Evolutionary conservation across 2,888 invertebrate genomes (phyloP).

Genomic region (Leucophenga maculata): DNA sequence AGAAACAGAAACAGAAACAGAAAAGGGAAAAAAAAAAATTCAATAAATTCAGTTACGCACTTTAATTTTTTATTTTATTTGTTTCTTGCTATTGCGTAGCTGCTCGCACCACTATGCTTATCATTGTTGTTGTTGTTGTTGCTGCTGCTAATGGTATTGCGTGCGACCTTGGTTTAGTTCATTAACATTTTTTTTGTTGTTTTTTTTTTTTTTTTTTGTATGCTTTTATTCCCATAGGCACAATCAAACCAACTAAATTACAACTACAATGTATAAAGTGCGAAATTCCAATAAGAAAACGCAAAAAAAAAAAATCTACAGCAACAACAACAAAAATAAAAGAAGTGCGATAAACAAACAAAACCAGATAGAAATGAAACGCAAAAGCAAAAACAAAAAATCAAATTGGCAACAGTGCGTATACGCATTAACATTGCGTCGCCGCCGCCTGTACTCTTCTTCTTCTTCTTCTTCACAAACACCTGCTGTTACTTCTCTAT

Average conservation of each 20-base stretch:
- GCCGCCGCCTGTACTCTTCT: too few relatives aligned
- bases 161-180: constrained; percentile 60
- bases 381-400: not conserved
- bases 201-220: too few relatives aligned
- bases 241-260: constrained; percentile 2
- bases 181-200: constrained; percentile 52
- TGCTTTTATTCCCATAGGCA: constrained; percentile 20
- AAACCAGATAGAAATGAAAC: constrained; percentile 11
- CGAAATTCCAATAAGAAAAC: constrained; percentile 49
- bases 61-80: not conserved
- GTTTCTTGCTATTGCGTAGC: not conserved
- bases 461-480: not conserved
- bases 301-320: constrained; percentile 33
- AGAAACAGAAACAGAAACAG: not conserved
- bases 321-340: too few relatives aligned
- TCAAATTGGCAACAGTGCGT: not conserved
- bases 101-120: not conserved
- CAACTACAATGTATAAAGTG: constrained; percentile 47
- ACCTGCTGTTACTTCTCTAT: too few relatives aligned
- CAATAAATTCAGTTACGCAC: constrained; percentile 3
- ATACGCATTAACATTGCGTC: not conserved
- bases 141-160: constrained; percentile 11
- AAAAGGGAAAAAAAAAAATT: not conserved
- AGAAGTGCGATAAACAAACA: constrained; percentile 5
- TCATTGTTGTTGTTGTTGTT: not conserved